Percentiles rank a stretch among this genome's conserved stretches.
Conservation (phyloP, 2,113 vertebrate genomes). For the Lophius piscatorius region DNA sequence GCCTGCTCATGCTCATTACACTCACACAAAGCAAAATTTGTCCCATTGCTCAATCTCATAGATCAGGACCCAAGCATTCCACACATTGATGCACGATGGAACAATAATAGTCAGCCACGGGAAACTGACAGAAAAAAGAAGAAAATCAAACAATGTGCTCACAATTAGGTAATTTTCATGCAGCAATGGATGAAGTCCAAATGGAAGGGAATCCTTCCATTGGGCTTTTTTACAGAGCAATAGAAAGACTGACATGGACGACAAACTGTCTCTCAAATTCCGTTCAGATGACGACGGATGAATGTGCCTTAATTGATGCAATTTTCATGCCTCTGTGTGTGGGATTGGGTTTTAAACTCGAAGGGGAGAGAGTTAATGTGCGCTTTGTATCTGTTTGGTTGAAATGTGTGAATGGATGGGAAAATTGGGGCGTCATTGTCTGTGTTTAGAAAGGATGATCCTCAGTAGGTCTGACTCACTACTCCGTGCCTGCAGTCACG, state of each 20-base stretch:
- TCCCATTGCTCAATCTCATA: constrained; percentile 44
- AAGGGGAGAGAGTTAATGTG: constrained; percentile 31
- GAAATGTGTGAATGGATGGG: constrained; percentile 54
- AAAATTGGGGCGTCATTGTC: constrained; percentile 53
- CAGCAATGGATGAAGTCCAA: constrained; percentile 31
- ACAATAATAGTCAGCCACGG: constrained; percentile 46
- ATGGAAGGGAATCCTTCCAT: constrained; percentile 34
- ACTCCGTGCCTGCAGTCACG: constrained; percentile 52
- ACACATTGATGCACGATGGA: constrained; percentile 47
- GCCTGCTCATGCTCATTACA: constrained; percentile 65
- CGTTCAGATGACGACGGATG: constrained; percentile 56
- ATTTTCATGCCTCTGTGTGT: constrained; percentile 24
- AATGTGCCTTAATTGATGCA: constrained; percentile 58
- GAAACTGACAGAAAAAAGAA: constrained; percentile 28
- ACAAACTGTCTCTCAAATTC: constrained; percentile 25
- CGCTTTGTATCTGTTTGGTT: constrained; percentile 27
- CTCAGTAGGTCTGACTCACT: constrained; percentile 42
- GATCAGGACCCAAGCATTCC: constrained; percentile 41
- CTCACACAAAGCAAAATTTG: constrained; percentile 64
- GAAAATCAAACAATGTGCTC: constrained; percentile 47
- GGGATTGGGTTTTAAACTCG: constrained; percentile 24
- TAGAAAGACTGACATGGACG: constrained; percentile 33
- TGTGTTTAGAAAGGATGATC: constrained; percentile 39
- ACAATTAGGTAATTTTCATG: constrained; percentile 68
- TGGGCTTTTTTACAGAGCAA: constrained; percentile 37